Evolutionary conservation across 2,113 vertebrate genomes (phyloP), one percentile per base, ranked within the genome.

Genomic region (Lucifuga dentata): DNA sequence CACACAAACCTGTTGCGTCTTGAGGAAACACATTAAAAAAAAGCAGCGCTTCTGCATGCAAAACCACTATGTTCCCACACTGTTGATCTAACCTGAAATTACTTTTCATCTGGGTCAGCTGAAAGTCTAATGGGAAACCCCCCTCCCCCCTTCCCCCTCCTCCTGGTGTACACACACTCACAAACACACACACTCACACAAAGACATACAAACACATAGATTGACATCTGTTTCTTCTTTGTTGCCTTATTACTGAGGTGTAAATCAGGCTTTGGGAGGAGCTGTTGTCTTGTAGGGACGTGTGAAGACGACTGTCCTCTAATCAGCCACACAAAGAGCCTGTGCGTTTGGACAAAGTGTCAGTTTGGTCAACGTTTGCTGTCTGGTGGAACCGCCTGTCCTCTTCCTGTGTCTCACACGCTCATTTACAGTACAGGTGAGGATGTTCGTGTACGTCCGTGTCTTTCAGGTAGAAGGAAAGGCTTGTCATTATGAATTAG

Each of bases 251-350:
- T 77, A 73, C 60, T 70, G 79, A 44, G 1, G 17, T 57, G 64
- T 48, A 79, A 62, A 61, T n/a, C 58, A 8, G 62, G 43, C 56
- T 76, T 87, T 80, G 45, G 55, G 45, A 51, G 43, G 62, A 80
- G 32, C 65, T 58, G 41, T 57, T 68, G 38, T 35, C 26, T 78
- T 51, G 69, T 57, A 69, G 50, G 67, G 71, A 48, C 51, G 76
- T 3, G 5, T 29, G n/a, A n/a, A n/a, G 1, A 2, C 36, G 15
- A 12, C 60, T 41, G 46, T 82, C 89, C 83, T 91, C 86, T 92
- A 90, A 91, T 92, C 89, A 91, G 65, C 59, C 20, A 17, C 71
- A 84, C 81, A 88, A 86, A 63, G 75, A 84, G 74, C 26, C 21
- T 85, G 81, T 63, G 64, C 68, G 74, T 85, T 88, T 78, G 76